These are phyloP conservation scores for Pocillopora damicornis DNA, from an alignment of 64 coral and sea anemone species.

Conservation along the genomic window DNA sequence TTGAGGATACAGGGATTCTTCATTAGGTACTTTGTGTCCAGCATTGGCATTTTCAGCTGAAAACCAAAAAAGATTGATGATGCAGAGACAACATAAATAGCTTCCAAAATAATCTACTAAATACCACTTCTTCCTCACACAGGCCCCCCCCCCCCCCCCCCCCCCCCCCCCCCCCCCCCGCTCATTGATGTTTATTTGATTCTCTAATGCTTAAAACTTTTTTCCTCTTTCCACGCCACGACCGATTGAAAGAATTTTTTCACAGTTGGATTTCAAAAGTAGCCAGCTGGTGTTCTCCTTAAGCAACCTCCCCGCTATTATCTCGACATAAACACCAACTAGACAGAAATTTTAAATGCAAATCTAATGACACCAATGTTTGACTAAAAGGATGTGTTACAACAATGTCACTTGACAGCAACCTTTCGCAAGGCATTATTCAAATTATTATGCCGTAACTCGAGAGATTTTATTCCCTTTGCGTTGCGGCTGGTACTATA, in stretches of 20 bases:
- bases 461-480: neutral
- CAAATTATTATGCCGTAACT: neutral
- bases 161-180: neutral
- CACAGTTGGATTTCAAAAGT: neutral
- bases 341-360: too few species aligned
- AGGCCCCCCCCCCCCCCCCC: neutral
- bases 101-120: too few species aligned
- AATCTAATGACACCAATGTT: too few species aligned
- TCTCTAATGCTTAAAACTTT: too few species aligned
- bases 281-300: too few species aligned
- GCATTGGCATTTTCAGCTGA: slow-evolving; percentile 31
- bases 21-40: neutral
- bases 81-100: too few species aligned
- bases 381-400: too few species aligned
- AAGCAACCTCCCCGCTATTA: too few species aligned
- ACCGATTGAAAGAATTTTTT: neutral
- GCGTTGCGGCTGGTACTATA: neutral
- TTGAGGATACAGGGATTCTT: slow-evolving; percentile 32
- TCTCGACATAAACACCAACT: too few species aligned
- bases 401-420: too few species aligned
- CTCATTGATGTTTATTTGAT: too few species aligned
- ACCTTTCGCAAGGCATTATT: too few species aligned
- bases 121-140: neutral
- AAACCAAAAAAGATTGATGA: neutral
- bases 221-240: neutral